These are phyloP conservation scores for Cheilosia scutellata DNA, from an alignment of 2,888 invertebrate species.

Conservation along the genomic window DNA sequence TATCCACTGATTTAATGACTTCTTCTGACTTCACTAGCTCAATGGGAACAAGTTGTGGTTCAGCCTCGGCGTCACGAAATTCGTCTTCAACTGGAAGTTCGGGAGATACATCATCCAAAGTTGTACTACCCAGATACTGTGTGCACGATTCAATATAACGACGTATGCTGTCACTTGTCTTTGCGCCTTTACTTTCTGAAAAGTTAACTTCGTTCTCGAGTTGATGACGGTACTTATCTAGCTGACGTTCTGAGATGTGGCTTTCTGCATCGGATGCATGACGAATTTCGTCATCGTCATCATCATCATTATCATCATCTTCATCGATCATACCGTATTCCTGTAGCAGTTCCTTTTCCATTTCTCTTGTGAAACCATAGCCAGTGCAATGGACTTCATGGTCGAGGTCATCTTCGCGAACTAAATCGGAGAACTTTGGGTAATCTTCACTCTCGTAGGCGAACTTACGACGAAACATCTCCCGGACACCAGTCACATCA, in stretches of 20 bases:
- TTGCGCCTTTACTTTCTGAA: conserved; percentile 83
- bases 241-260: conserved; percentile 78
- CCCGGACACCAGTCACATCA: conserved; percentile 96
- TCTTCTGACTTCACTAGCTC: neutral
- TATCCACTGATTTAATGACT: neutral
- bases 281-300: conserved; percentile 78
- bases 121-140: conserved; percentile 80
- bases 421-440: conserved; percentile 91
- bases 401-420: conserved; percentile 93
- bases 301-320: conserved; percentile 80
- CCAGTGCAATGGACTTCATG: conserved; percentile 96
- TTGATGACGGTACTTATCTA: conserved; percentile 82
- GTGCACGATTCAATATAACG: conserved; percentile 83
- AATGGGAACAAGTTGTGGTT: conserved; percentile 47
- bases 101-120: conserved; percentile 71
- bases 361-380: conserved; percentile 93
- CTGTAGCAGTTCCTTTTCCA: conserved; percentile 89
- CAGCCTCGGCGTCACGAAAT: conserved; percentile 42
- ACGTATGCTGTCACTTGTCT: conserved; percentile 83
- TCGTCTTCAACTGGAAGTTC: conserved; percentile 25
- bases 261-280: conserved; percentile 78
- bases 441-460: conserved; percentile 93
- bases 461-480: conserved; percentile 96
- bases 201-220: conserved; percentile 83
- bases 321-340: conserved; percentile 86